Conservation (phyloP, 2,113 vertebrate species). For the Halcyon malimbica region DNA sequence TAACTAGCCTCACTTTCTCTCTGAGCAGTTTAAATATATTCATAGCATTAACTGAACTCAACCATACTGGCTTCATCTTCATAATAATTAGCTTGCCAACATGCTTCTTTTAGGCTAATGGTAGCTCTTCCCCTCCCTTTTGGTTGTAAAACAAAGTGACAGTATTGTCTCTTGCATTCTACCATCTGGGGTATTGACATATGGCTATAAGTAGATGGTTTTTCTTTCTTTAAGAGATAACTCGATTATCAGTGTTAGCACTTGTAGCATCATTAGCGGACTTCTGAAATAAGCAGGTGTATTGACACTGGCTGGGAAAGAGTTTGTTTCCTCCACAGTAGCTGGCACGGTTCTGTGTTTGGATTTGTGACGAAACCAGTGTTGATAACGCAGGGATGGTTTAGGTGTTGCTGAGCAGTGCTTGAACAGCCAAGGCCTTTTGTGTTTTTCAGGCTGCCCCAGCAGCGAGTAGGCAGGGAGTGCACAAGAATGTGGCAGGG, state of each 20-base stretch:
- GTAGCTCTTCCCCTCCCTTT: not conserved
- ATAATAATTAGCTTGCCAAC: not conserved
- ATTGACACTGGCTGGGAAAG: not conserved
- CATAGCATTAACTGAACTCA: not conserved
- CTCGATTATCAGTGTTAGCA: not conserved
- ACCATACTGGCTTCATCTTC: not conserved
- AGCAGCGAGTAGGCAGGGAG: accelerated
- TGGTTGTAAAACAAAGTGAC: not conserved
- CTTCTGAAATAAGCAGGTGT: not conserved
- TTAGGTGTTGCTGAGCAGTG: not conserved
- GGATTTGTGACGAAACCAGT: not conserved
- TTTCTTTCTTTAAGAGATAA: not conserved
- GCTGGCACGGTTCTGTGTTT: not conserved
- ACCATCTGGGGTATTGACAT: not conserved
- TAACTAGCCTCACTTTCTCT: not conserved
- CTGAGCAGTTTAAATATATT: not conserved
- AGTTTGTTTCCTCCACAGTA: not conserved
- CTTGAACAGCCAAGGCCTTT: not conserved
- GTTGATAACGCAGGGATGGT: not conserved
- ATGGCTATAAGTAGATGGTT: not conserved
- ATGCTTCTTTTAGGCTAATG: not conserved
- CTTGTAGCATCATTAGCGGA: not conserved
- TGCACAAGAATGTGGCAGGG: not conserved
- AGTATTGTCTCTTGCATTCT: not conserved
- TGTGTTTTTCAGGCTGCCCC: not conserved